Conservation (phyloP, 2,113 vertebrate species). For the Perca schrenkii region DNA sequence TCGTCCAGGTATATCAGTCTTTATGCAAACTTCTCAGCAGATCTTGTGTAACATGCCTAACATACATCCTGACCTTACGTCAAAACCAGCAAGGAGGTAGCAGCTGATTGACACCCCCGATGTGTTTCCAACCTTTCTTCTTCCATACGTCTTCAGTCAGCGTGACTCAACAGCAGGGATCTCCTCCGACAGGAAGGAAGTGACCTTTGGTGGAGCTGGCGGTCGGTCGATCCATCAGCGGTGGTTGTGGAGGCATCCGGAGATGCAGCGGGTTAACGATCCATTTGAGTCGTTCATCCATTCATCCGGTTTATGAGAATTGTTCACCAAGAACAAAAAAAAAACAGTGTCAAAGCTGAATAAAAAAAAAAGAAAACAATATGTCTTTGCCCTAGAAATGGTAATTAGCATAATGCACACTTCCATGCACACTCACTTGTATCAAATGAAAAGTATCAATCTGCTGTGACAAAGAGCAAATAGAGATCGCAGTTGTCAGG, state of each 20-base stretch:
- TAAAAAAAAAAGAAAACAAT: background rate
- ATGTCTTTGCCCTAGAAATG: slow-evolving; percentile 1
- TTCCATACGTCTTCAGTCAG: slow-evolving; percentile 13
- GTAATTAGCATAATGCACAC: slow-evolving; percentile 15
- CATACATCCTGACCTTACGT: background rate
- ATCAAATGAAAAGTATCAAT: background rate
- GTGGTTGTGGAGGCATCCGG: slow-evolving; percentile 26
- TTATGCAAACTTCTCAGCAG: background rate
- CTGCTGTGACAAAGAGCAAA: slow-evolving; percentile 30
- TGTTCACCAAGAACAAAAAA: background rate
- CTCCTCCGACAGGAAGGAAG: slow-evolving; percentile 59
- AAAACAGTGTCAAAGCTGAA: background rate
- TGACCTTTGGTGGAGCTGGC: slow-evolving; percentile 58
- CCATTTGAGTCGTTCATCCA: background rate
- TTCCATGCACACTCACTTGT: background rate
- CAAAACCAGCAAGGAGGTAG: background rate
- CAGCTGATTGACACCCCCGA: slow-evolving; percentile 20
- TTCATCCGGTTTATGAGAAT: slow-evolving; percentile 4
- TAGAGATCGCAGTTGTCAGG: background rate
- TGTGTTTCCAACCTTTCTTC: background rate
- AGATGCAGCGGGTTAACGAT: slow-evolving; percentile 41
- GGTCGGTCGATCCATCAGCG: slow-evolving; percentile 44
- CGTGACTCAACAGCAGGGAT: slow-evolving; percentile 55
- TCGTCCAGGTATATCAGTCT: background rate
- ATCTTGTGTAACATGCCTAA: background rate